Evolutionary conservation across 2,888 invertebrate species (phyloP), one percentile per base, ranked within the genome.

Genomic region (Synanthedon myopaeformis): DNA sequence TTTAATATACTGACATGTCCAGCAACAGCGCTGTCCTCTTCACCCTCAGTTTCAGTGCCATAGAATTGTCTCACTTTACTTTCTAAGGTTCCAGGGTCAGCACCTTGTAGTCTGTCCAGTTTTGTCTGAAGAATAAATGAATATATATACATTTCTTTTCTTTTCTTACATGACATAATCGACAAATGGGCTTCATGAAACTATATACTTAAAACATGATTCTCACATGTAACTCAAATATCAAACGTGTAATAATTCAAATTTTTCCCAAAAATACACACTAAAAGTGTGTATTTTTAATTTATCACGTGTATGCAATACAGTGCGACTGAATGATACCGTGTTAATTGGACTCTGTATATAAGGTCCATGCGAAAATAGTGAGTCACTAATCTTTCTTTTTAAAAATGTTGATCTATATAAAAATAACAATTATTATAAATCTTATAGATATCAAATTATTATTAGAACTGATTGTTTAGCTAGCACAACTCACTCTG

Each of bases 31-130:
- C 81, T 86, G 61, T 92, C 92, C 14, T 90, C 90, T 54, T 91
- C 92, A 8, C 87, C 89, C 12, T 90, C 89, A 49, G 91, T 91
- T 42, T 90, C 91, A 59, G 89, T 84, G 41, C 91, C 92, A 76
- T 95, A 94, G 69, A 93, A 94, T 74, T 96, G 95, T 69, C 94
- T 91, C 56, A 99, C 95, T 89, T 97, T 97, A 49, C 90, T 92
- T 82, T 98, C 97, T 55, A 99, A 77, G 0, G 91, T 89, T 8
- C 85, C 82, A 1, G 95, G 89, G 81, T 98, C 95, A 1, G 97
- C 97, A 11, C 99, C 99, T 83, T 95, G 93, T 62, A 97, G 87
- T 48, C 91, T 88, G 72, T 96, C 97, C 67, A 98, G 89, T 81
- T 93, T 94, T n/a, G 92, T 91, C 90, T 92, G 73, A 49, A 84